These are phyloP conservation scores for Ibidorhyncha struthersii DNA, from an alignment of 2,113 vertebrate species.

Conservation along the genomic window DNA sequence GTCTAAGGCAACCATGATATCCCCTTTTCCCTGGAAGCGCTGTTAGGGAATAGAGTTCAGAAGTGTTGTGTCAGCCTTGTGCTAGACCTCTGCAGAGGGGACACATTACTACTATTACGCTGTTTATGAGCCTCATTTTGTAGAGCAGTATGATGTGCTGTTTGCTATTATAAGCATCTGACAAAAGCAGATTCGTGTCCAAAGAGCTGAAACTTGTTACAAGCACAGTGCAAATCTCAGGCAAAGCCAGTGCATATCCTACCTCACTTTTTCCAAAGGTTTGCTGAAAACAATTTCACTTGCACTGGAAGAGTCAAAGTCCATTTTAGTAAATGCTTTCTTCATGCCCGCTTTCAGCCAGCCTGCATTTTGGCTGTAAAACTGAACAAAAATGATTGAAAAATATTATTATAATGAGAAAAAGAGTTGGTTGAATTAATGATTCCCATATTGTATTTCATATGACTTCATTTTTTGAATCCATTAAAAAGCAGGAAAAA, in stretches of 20 bases:
- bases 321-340: neutral
- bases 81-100: neutral
- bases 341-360: neutral
- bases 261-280: neutral
- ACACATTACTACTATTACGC: neutral
- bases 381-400: neutral
- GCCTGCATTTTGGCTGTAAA: neutral
- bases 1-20: neutral
- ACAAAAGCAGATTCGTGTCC: neutral
- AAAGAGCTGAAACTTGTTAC: neutral
- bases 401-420: neutral
- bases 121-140: neutral
- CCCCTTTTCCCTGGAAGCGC: neutral
- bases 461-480: neutral
- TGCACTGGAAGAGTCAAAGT: neutral
- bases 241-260: neutral
- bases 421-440: neutral
- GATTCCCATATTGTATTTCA: neutral
- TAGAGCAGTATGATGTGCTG: neutral
- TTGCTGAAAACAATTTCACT: neutral
- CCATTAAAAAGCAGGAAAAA: neutral
- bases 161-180: neutral
- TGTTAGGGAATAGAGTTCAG: neutral
- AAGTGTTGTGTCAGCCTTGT: neutral
- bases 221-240: neutral